Percentiles rank a stretch among this genome's conserved stretches.
These are phyloP conservation scores for Podotricha telesiphe DNA, from an alignment of 2,888 invertebrate species.

Conservation along the genomic window DNA sequence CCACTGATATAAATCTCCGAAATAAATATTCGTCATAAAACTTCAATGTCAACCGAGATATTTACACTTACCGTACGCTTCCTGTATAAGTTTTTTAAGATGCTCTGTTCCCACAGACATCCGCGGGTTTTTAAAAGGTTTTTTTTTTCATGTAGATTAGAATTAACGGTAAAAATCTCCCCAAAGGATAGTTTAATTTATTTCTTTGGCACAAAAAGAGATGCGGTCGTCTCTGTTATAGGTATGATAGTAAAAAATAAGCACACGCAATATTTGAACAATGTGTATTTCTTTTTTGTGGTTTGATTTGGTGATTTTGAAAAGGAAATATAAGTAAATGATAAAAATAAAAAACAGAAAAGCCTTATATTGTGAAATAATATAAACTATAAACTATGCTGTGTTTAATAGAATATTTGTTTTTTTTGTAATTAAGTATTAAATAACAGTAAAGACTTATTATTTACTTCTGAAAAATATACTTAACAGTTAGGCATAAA, in stretches of 20 bases:
- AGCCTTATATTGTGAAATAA: too few species aligned
- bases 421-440: too few species aligned
- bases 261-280: conserved; percentile 46
- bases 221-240: conserved; percentile 74
- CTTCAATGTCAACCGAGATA: conserved; percentile 72
- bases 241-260: conserved; percentile 60
- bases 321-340: too few species aligned
- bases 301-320: too few species aligned
- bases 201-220: conserved; percentile 74
- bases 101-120: conserved; percentile 74
- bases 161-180: conserved; percentile 80
- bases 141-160: conserved; percentile 71
- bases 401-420: too few species aligned
- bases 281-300: neutral
- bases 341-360: too few species aligned
- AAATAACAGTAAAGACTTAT: too few species aligned
- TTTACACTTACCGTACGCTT: conserved; percentile 74
- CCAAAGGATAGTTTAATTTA: conserved; percentile 82
- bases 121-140: conserved; percentile 64
- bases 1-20: conserved; percentile 66
- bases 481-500: too few species aligned
- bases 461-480: too few species aligned
- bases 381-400: too few species aligned
- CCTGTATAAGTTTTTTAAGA: conserved; percentile 74
- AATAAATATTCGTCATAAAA: conserved; percentile 73